Conservation (phyloP, 2,888 invertebrate genomes). For the Chelonus formosanus region DNA sequence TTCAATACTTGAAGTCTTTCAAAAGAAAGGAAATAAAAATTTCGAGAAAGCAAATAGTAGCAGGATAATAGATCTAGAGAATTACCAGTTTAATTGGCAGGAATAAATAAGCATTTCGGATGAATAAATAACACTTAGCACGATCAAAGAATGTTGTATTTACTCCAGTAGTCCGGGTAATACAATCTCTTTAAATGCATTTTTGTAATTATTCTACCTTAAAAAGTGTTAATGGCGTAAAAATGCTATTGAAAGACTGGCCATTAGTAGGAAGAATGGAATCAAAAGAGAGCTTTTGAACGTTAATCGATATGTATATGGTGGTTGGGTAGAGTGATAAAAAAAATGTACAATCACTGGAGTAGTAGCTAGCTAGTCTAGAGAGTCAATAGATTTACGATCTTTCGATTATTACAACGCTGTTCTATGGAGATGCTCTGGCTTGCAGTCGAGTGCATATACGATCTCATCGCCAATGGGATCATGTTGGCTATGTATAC, state of each 20-base stretch:
- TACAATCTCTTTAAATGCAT: slow-evolving; percentile 6
- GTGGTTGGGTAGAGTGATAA: background rate
- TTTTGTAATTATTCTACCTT: slow-evolving; percentile 1
- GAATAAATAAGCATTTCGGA: too few relatives aligned
- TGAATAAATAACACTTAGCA: background rate
- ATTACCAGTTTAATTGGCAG: too few relatives aligned
- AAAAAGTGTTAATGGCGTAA: too few relatives aligned
- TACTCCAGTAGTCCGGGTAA: background rate
- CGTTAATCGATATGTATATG: too few relatives aligned
- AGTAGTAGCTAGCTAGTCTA: background rate
- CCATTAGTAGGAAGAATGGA: background rate
- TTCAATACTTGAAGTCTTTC: too few relatives aligned
- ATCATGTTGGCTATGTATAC: slow-evolving; percentile 56
- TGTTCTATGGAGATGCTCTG: slow-evolving; percentile 37
- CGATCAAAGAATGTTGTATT: slow-evolving; percentile 11
- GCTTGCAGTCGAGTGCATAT: slow-evolving; percentile 49
- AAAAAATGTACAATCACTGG: too few relatives aligned
- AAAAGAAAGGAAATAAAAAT: too few relatives aligned
- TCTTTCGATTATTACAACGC: slow-evolving; percentile 44
- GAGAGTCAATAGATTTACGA: slow-evolving; percentile 59
- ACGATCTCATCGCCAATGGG: slow-evolving; percentile 62
- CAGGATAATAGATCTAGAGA: too few relatives aligned
- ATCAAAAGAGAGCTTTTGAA: background rate
- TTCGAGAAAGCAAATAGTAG: too few relatives aligned
- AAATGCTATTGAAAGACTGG: slow-evolving; percentile 1